Evolutionary conservation across 2,113 vertebrate species (phyloP), one percentile per base, ranked within the genome.

Genomic region (Seriola aureovittata): DNA sequence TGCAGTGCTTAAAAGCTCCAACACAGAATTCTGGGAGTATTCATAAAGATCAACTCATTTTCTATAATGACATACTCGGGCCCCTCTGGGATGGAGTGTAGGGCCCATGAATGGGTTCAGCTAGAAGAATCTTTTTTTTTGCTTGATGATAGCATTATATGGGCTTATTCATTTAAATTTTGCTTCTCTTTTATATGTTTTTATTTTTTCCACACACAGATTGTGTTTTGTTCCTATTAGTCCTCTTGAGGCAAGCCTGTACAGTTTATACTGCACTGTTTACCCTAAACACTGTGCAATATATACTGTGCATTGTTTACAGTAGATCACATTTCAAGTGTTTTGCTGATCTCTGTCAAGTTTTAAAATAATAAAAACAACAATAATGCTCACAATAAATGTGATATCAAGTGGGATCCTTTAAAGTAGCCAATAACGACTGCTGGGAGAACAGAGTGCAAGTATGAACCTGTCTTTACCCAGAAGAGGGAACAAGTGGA

Each of bases 401-500:
- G 11, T 54, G 29, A 40, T 60, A 42, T 70, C 8, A 67, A 85
- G 83, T 48, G 32, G 14, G 68, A 68, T 66, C n/a, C 23, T 75
- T 62, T 64, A 48, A 68, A 58, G 11, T 59, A 66, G 75, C 25
- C 12, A 58, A 67, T 4, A 46, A 46, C 29, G 77, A 62, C 17
- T 38, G 12, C 58, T 58, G 60, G 52, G 67, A 87, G 74, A 81
- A 75, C 57, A 71, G 34, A 38, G 25, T 34, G 54, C 42, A 8
- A 48, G 38, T 4, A 36, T n/a, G 34, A 25, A 66, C 13, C 29
- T 2, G 8, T 9, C 14, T 21, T 21, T 5, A 32, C 4, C 21
- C 4, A 16, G 55, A 74, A 34, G 13, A 69, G 10, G 75, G 46
- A 54, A 71, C 11, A 65, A 50, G 42, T 55, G 63, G 74, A 82